Conservation (phyloP, 2,888 invertebrate species). For the Melanotus villosus region DNA sequence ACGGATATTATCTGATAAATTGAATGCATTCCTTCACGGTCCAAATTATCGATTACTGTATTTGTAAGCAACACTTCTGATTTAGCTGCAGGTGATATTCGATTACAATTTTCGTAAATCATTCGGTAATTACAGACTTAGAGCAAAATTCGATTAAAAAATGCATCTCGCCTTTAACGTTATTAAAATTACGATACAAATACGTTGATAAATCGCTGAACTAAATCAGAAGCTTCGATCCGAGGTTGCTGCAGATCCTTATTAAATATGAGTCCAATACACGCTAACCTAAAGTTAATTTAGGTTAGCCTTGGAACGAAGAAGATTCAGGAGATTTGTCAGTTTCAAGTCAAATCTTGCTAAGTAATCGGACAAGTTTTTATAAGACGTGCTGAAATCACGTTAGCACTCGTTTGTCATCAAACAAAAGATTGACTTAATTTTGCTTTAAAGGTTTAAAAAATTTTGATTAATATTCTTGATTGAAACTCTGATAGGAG, state of each 20-base stretch:
- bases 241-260: neutral
- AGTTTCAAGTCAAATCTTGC: neutral
- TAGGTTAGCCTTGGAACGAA: neutral
- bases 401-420: neutral
- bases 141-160: neutral
- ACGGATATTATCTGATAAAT: constrained; percentile 63
- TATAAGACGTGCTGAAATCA: neutral
- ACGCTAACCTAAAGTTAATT: constrained; percentile 14
- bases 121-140: neutral
- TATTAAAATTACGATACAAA: too few species aligned
- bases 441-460: neutral
- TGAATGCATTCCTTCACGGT: constrained; percentile 64
- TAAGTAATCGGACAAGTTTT: neutral
- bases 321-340: neutral
- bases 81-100: constrained; percentile 1
- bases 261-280: neutral
- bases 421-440: neutral
- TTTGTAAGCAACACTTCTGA: constrained; percentile 27
- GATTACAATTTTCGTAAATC: constrained; percentile 8
- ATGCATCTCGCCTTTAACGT: neutral
- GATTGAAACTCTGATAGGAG: too few species aligned
- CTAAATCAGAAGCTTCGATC: neutral
- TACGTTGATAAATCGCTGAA: neutral
- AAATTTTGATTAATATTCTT: neutral
- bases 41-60: constrained; percentile 36